phyloP scores from a whole-genome alignment of 2,888 invertebrate genomes.

The Stegana nigrithorax region DNA sequence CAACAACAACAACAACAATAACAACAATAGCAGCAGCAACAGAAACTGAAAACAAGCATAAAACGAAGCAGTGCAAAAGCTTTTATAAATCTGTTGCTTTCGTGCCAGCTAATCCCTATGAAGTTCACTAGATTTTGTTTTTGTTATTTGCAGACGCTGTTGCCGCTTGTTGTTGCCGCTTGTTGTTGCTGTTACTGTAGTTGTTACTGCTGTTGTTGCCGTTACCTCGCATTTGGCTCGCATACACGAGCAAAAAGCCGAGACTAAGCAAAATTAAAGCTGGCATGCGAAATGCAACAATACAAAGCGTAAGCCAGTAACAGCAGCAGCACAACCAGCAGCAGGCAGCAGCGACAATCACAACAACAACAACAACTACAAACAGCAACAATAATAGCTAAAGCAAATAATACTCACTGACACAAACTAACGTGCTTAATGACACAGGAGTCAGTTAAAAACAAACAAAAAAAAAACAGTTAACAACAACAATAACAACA shows the following conservation, averaged over 20 bases:
- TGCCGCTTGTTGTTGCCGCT: slow-evolving; percentile 39
- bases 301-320: slow-evolving; percentile 34
- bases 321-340: slow-evolving; percentile 31
- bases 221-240: slow-evolving; percentile 25
- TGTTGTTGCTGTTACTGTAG: slow-evolving; percentile 38
- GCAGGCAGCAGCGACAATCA: slow-evolving; percentile 28
- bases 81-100: slow-evolving; percentile 68
- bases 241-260: slow-evolving; percentile 19
- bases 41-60: slow-evolving; percentile 18
- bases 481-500: slow-evolving; percentile 57
- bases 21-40: slow-evolving; percentile 13
- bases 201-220: slow-evolving; percentile 24
- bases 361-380: slow-evolving; percentile 31
- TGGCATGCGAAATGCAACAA: slow-evolving; percentile 60
- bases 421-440: slow-evolving; percentile 42
- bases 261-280: slow-evolving; percentile 49
- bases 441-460: slow-evolving; percentile 21
- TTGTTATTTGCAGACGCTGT: slow-evolving; percentile 25
- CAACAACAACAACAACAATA: slow-evolving; percentile 19
- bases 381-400: slow-evolving; percentile 42
- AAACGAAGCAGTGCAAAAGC: slow-evolving; percentile 58
- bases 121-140: slow-evolving; percentile 65
- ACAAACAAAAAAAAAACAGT: slow-evolving; percentile 36
- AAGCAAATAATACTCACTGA: slow-evolving; percentile 26
- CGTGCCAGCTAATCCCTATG: slow-evolving; percentile 68